phyloP scores from a whole-genome alignment of 2,797 vertebrate genomes.

The Podarcis lilfordi region DNA sequence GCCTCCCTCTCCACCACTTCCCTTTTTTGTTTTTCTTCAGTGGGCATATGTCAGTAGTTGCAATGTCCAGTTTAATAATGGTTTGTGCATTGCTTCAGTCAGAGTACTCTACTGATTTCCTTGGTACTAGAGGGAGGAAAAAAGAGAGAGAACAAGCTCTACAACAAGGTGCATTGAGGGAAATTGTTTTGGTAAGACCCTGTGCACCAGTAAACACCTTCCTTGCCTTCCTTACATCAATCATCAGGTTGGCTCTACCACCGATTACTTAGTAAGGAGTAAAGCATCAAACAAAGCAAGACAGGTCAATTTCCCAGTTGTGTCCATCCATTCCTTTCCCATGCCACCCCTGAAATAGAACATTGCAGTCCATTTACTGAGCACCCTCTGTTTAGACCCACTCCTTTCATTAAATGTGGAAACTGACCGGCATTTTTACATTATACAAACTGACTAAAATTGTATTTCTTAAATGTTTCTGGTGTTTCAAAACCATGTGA shows the following conservation, averaged over 20 bases:
- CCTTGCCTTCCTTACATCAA: slow-evolving; percentile 23
- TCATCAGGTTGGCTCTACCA: slow-evolving; percentile 33
- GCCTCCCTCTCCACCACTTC: background rate
- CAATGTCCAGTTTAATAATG: slow-evolving; percentile 23
- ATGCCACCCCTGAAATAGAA: background rate
- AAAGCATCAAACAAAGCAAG: slow-evolving; percentile 39
- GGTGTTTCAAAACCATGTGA: slow-evolving; percentile 69
- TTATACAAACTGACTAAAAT: slow-evolving; percentile 57
- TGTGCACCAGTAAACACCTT: slow-evolving; percentile 27
- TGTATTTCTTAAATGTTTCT: slow-evolving; percentile 67
- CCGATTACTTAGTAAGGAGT: slow-evolving; percentile 53
- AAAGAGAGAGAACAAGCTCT: slow-evolving; percentile 6
- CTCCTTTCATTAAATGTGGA: slow-evolving; percentile 55
- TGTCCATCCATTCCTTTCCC: slow-evolving; percentile 16
- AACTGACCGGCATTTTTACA: slow-evolving; percentile 56
- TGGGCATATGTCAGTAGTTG: slow-evolving; percentile 25
- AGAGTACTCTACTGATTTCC: slow-evolving; percentile 32
- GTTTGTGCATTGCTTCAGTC: slow-evolving; percentile 33
- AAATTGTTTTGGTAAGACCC: slow-evolving; percentile 14
- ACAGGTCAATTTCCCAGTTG: slow-evolving; percentile 37
- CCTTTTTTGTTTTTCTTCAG: slow-evolving; percentile 19
- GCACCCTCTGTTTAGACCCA: background rate
- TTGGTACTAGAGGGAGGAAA: slow-evolving; percentile 14
- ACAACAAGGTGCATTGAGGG: background rate
- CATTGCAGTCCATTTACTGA: slow-evolving; percentile 19